Conservation (phyloP, 2,113 vertebrate genomes). For the Cromileptes altivelis region DNA sequence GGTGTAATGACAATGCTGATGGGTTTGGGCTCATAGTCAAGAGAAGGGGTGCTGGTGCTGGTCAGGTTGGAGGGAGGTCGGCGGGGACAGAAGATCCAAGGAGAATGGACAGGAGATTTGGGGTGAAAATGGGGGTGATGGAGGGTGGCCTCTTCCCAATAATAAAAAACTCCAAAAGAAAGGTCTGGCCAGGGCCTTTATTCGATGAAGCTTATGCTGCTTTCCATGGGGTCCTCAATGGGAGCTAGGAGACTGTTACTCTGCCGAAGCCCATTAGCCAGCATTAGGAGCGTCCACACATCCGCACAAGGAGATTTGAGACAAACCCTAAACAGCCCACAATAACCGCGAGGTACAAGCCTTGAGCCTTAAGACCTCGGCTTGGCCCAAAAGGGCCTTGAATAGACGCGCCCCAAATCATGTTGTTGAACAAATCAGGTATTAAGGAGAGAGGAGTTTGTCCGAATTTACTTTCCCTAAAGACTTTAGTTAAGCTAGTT, state of each 20-base stretch:
- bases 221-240: slow-evolving; percentile 84
- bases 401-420: slow-evolving; percentile 99
- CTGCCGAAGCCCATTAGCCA: slow-evolving; percentile 97
- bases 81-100: slow-evolving; percentile 69
- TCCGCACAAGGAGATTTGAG: slow-evolving; percentile 98
- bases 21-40: slow-evolving; percentile 63
- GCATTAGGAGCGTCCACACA: slow-evolving; percentile 96
- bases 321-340: slow-evolving; percentile 98
- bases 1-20: slow-evolving; percentile 73
- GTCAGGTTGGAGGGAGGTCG: slow-evolving; percentile 72
- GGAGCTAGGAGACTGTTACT: slow-evolving; percentile 86
- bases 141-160: slow-evolving; percentile 80
- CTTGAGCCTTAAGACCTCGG: slow-evolving; percentile 99
- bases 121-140: slow-evolving; percentile 80
- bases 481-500: slow-evolving; percentile 99
- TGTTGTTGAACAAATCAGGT: slow-evolving; percentile 99
- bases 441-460: slow-evolving; percentile 98
- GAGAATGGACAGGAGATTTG: slow-evolving; percentile 83
- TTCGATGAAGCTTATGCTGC: slow-evolving; percentile 82
- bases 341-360: slow-evolving; percentile 99
- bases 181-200: slow-evolving; percentile 81
- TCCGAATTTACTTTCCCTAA: slow-evolving; percentile 99
- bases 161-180: slow-evolving; percentile 79
- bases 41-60: slow-evolving; percentile 68
- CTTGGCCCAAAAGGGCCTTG: slow-evolving; percentile 89